Evolutionary conservation across 2,888 invertebrate genomes (phyloP), one percentile per base, ranked within the genome.

Genomic region (Scaptomyza flava): DNA sequence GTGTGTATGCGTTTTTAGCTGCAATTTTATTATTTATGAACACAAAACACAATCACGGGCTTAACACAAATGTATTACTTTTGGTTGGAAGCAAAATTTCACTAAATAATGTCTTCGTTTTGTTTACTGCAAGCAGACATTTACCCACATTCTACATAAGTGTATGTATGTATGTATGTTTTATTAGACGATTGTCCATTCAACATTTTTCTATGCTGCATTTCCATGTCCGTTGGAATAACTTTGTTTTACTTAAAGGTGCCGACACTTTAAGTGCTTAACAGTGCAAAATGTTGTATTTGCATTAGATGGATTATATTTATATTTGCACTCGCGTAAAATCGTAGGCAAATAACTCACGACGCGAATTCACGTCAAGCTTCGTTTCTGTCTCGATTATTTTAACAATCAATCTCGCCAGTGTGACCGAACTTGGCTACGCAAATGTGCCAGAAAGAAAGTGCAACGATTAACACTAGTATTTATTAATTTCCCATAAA

Each of bases 321-420:
- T 64, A 43, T 54, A 59, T 76, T 76, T 72, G 69, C 76, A 79
- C 54, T 79, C 60, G 81, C 81, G 76, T 69, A 77, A 72, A 74
- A 54, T 47, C 63, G 61, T 67, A 50, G 43, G 41, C 57, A 77
- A 71, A 66, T 73, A 62, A 60, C 38, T 53, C 54, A 47, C 76
- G 76, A 78, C 69, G 79, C 81, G 81, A 74, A 60, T 34, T 47
- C 72, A 78, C 81, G 67, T 81, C 79, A 76, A 69, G 52, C 47
- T 69, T 63, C 67, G 62, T 41, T 69, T 68, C 47, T 64, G 58
- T 61, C 68, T 72, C 75, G 67, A 68, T 38, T 53, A 53, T 54
- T 62, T 67, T 56, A 66, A 77, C 62, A 65, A 56, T 57, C 58
- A 23, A 14, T 33, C 43, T 50, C 1, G 11, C n/a, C 41, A 43